Base-by-base conservation (phyloP, 2,113 vertebrate species). In the Ophthalmolycus amberensis region DNA sequence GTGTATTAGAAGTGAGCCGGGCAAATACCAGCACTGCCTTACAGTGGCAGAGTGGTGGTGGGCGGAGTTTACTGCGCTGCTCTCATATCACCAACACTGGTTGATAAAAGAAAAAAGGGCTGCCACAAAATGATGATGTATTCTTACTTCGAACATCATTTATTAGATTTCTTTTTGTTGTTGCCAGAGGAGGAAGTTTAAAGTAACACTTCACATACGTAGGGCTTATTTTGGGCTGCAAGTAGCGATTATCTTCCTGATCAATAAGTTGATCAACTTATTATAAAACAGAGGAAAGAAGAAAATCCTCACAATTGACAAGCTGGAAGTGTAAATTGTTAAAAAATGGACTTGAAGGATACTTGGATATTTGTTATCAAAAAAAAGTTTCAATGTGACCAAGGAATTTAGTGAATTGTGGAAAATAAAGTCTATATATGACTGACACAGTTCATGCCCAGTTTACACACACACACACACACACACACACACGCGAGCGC, bases 1-100 rank as follows among this genome's bases (percentile, higher is more conserved):
- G 93, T 91, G 89, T 93, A 95, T 95, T 93, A 94, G 90, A 93
- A 91, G 88, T 94, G 93, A 94, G 85, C 82, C 72, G 60, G 86
- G 91, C 90, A 94, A 94, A 94, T 93, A 93, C 93, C 91, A 93
- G 85, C 88, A 90, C 74, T 85, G 89, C 79, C 86, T 92, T 93
- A 92, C 93, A 91, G 90, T 93, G 89, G 83, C 87, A 83, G 91
- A 83, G 89, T 71, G 77, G 40, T 72, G 52, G 77, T 72, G 75
- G 84, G 84, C 77, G 87, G 77, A 60, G 59, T 83, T 72, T 48
- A 75, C 74, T 50, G 32, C 40, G 52, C 71, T 75, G 85, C 82
- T 67, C 73, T 32, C 75, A 66, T 69, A 5, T 82, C 56, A 27
- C 63, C 71, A 69, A 82, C 60, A 56, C 58, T 58, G 54, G 7